Evolutionary conservation across 2,797 vertebrate genomes (phyloP).

Genomic region (Hylomyscus alleni): DNA sequence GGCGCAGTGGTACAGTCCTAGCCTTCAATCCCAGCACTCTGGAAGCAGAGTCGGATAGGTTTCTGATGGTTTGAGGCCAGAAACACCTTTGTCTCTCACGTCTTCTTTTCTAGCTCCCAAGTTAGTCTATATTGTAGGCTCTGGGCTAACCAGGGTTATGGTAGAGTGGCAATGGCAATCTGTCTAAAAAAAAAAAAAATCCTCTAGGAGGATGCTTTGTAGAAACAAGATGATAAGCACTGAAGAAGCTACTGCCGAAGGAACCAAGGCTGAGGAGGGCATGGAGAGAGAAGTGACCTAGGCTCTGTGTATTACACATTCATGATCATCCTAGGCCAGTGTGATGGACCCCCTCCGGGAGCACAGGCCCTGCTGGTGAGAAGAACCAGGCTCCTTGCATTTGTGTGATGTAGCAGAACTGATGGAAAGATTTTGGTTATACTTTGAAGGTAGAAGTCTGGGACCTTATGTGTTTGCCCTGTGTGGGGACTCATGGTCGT

Average conservation of each 20-base stretch:
- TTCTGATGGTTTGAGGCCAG: background rate
- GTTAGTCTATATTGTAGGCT: background rate
- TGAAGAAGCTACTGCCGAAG: background rate
- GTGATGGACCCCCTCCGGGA: background rate
- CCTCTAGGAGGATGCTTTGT: background rate
- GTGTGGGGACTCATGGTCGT: conserved; percentile 38
- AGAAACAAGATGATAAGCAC: background rate
- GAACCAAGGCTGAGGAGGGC: background rate
- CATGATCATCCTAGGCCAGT: too few species aligned
- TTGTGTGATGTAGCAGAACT: background rate
- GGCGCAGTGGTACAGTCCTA: background rate
- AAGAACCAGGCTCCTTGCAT: background rate
- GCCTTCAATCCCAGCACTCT: background rate
- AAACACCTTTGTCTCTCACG: background rate
- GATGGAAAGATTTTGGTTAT: background rate
- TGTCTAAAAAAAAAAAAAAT: background rate
- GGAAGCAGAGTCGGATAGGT: background rate
- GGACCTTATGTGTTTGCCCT: background rate
- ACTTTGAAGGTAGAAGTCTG: conserved; percentile 45
- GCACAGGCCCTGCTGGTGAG: rapidly evolving
- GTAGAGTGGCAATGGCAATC: too few species aligned
- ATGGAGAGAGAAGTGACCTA: background rate
- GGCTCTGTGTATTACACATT: background rate
- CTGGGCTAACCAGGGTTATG: background rate
- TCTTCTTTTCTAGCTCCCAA: background rate